Evolutionary conservation across 2,888 invertebrate species (phyloP), one percentile per base, ranked within the genome.

Genomic region (Eudiplozoon nipponicum): DNA sequence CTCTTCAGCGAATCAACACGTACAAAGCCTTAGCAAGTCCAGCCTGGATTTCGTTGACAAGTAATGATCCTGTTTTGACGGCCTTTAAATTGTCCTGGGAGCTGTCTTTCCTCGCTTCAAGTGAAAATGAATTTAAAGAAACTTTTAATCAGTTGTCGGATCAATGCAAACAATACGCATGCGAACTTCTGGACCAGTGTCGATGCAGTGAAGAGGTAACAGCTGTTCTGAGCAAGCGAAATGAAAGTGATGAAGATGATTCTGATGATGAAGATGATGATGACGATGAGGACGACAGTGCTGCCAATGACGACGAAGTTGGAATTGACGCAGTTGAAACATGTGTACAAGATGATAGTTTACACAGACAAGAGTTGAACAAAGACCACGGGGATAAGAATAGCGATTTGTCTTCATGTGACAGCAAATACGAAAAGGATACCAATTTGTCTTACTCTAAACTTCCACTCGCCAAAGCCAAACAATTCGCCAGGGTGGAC

Each of bases 41-140:
- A 1, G 64, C 65, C 2, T 65, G 64, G 64, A 64, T 65, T 47
- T 63, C 62, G 2, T 52, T 65, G 22, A 65, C 64, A 22, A 60
- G 60, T 44, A 52, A 59, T 11, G 65, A 65, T 48, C 65, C 65
- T 2, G 60, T 65, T 43, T 51, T 63, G 19, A 55, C 59, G 1
- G 63, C 65, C 5, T 65, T 65, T 49, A 54, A 54, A 52, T 49
- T 61, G 21, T 61, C 61, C 2, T 63, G 63, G 61, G 65, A 65
- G 44, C 53, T 65, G 39, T 58, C 62, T 43, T 52, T 56, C 35
- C 50, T 64, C 36, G 62, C 62, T 2, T 48, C 55, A 38, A 51
- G 56, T 23, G 65, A 64, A 47, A 61, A 62, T 43, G 64, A 64
- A 48, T 64, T 64, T 50, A 63, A 64, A 48, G 62, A 63, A 43